Evolutionary conservation across 1,140 invertebrate species (phyloP).

Genomic region (Pseudoatta argentina): DNA sequence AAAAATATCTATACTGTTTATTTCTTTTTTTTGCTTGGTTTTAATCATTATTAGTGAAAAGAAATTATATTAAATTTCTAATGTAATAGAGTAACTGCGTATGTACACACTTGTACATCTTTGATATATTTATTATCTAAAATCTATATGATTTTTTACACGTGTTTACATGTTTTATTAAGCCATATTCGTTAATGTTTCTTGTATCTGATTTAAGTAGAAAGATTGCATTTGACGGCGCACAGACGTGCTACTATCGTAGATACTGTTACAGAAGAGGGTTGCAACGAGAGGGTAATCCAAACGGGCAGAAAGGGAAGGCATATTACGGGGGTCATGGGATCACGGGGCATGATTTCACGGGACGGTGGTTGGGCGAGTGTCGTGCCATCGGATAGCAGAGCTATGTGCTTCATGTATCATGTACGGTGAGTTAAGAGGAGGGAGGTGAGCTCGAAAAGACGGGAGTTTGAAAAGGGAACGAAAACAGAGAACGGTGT

Average conservation of each 20-base stretch:
- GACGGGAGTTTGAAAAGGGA: conserved; percentile 61
- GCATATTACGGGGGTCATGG: conserved; percentile 55
- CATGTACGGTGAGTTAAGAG: conserved; percentile 75
- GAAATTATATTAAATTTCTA: neutral
- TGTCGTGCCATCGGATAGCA: conserved; percentile 80
- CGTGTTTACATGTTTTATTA: neutral
- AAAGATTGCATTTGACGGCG: conserved; percentile 2
- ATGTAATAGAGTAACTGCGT: neutral
- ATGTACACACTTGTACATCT: too few species aligned
- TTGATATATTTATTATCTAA: neutral
- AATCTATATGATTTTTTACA: neutral
- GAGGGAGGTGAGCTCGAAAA: conserved; percentile 26
- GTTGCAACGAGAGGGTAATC: conserved; percentile 49
- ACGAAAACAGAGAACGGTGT: conserved; percentile 63
- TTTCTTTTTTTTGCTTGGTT: neutral
- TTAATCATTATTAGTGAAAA: neutral
- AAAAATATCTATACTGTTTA: neutral
- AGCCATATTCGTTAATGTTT: neutral
- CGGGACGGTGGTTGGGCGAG: conserved; percentile 81
- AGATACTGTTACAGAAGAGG: conserved; percentile 1
- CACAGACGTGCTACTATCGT: neutral
- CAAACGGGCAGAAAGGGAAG: conserved; percentile 16
- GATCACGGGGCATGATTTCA: conserved; percentile 82
- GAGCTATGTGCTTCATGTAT: conserved; percentile 80
- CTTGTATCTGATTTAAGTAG: conserved; percentile 5